Percentiles rank a stretch among this genome's conserved stretches.
Evolutionary conservation across 1,140 invertebrate species (phyloP).

Genomic region (Zaprionus inermis): DNA sequence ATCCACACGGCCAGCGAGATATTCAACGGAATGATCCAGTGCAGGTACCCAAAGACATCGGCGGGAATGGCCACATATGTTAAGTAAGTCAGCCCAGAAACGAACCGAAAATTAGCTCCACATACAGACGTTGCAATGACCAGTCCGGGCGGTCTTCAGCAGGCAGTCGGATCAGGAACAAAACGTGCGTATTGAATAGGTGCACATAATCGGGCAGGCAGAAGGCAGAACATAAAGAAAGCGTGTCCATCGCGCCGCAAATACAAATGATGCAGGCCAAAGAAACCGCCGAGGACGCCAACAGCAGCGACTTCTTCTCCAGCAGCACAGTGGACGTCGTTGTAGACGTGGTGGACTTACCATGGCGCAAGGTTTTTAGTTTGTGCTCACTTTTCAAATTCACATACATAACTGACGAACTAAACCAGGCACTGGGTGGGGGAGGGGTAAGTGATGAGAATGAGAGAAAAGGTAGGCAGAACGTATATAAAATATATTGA

Average conservation of each 20-base stretch:
- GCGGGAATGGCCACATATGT: no score
- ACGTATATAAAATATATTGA: background rate
- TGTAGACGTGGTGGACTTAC: background rate
- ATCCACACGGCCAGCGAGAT: conserved; percentile 1
- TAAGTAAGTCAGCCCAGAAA: background rate
- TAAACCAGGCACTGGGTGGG: no score
- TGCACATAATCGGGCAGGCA: background rate
- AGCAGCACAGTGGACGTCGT: background rate
- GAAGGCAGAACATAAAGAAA: background rate
- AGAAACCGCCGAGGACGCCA: background rate
- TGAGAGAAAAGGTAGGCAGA: no score
- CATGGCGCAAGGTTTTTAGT: accelerated
- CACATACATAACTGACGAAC: background rate
- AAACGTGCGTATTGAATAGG: background rate
- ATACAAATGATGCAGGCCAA: conserved; percentile 12
- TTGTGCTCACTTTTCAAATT: background rate
- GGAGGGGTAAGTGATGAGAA: no score
- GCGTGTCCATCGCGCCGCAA: conserved; percentile 1
- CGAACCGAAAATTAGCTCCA: background rate
- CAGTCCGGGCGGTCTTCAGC: accelerated
- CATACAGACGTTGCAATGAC: background rate
- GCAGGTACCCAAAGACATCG: no score
- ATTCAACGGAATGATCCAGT: background rate
- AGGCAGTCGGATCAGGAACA: background rate
- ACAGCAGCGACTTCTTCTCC: background rate